These are phyloP conservation scores for Cercopithecus petaurista DNA, from an alignment of 2,797 vertebrate genomes.

Conservation along the genomic window DNA sequence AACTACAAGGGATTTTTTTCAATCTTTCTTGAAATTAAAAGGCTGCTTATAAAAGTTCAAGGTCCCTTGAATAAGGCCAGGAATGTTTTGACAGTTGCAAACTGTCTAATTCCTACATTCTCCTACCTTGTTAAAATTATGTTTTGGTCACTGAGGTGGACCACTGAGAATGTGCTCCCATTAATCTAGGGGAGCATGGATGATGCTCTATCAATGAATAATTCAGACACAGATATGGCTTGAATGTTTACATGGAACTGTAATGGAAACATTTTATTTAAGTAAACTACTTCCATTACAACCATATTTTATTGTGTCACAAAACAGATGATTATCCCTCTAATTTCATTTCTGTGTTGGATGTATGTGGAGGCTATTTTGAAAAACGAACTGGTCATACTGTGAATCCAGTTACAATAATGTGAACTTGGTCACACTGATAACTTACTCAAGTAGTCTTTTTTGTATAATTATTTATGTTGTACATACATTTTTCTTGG, in stretches of 20 bases:
- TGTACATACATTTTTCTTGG: background rate
- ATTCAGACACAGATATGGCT: background rate
- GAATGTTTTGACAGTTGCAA: background rate
- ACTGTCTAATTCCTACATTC: background rate
- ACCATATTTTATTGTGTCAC: background rate
- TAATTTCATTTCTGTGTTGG: background rate
- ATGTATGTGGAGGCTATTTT: background rate
- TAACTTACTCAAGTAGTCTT: background rate
- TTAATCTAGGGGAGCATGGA: background rate
- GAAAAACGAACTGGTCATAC: background rate
- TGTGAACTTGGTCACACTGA: background rate
- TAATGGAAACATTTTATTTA: background rate
- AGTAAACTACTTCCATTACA: background rate
- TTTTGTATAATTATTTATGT: background rate
- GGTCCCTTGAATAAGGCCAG: background rate
- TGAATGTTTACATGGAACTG: background rate
- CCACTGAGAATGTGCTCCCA: background rate
- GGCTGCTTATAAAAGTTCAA: conserved; percentile 16
- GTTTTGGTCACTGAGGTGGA: background rate
- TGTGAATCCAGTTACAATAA: background rate
- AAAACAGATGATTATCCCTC: background rate
- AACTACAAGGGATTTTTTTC: background rate
- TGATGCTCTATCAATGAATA: background rate
- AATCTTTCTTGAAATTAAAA: conserved; percentile 17
- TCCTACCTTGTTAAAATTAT: background rate